Evolutionary conservation across 1,140 invertebrate genomes (phyloP).

Genomic region (Penaeus vannamei): DNA sequence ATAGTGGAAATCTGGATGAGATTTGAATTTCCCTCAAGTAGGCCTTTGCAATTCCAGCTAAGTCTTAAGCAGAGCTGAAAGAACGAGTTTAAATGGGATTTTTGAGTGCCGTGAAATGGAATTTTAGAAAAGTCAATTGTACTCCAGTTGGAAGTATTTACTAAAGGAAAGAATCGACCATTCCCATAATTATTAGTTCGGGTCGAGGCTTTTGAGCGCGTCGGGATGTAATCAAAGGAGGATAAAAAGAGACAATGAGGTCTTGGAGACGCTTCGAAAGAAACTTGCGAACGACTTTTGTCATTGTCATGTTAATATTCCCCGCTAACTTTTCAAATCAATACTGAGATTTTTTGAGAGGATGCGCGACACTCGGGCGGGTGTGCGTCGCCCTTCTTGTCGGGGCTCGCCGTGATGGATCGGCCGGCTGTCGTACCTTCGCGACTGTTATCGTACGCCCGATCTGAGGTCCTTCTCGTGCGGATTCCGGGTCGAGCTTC

Average conservation of each 20-base stretch:
- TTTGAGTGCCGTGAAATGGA: slow-evolving; percentile 65
- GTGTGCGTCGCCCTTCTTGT: too few relatives aligned
- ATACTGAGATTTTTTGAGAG: slow-evolving; percentile 57
- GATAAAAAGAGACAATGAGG: slow-evolving; percentile 65
- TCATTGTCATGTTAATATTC: slow-evolving; percentile 65
- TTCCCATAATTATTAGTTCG: slow-evolving; percentile 65
- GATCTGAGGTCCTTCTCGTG: too few relatives aligned
- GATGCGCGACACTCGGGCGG: slow-evolving; percentile 22
- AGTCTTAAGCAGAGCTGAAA: slow-evolving; percentile 65
- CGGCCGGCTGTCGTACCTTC: too few relatives aligned
- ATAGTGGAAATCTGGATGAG: slow-evolving; percentile 61
- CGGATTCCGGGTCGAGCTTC: too few relatives aligned
- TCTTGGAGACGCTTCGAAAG: slow-evolving; percentile 64
- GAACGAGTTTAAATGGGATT: slow-evolving; percentile 65
- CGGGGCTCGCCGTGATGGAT: too few relatives aligned
- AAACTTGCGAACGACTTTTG: slow-evolving; percentile 65
- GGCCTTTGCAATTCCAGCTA: slow-evolving; percentile 63
- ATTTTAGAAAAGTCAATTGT: slow-evolving; percentile 66
- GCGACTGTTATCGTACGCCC: too few relatives aligned
- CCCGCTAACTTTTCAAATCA: slow-evolving; percentile 63
- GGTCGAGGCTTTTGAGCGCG: slow-evolving; percentile 60
- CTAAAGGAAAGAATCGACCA: slow-evolving; percentile 64
- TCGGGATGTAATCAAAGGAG: slow-evolving; percentile 61
- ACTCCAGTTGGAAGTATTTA: slow-evolving; percentile 61
- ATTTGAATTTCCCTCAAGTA: slow-evolving; percentile 60